These are phyloP conservation scores for Hapalemur alaotrensis DNA, from an alignment of 2,797 vertebrate species.

Conservation along the genomic window DNA sequence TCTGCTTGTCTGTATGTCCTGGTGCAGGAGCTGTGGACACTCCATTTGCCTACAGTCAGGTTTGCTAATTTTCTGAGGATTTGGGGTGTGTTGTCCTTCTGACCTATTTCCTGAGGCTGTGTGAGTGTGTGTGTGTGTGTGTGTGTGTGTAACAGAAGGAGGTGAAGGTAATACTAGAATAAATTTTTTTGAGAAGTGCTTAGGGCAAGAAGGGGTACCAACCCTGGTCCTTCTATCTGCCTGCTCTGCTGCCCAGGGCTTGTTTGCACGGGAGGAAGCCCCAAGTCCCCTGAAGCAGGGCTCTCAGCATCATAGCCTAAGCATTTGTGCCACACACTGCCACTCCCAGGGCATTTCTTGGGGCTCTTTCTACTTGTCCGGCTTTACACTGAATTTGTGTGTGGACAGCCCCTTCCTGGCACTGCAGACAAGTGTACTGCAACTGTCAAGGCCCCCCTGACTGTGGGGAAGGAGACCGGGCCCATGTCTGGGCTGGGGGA, in stretches of 20 bases:
- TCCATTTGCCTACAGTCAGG: background rate
- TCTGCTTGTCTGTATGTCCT: background rate
- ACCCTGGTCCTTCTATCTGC: background rate
- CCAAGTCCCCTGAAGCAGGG: background rate
- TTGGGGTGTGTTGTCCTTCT: background rate
- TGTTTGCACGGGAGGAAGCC: background rate
- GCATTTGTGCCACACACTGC: background rate
- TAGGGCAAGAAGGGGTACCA: background rate
- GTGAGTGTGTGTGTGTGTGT: background rate
- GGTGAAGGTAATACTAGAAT: background rate
- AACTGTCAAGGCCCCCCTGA: background rate
- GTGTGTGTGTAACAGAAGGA: background rate
- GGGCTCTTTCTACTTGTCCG: background rate
- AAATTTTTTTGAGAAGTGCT: background rate
- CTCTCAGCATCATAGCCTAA: fast-evolving
- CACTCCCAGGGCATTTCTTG: background rate
- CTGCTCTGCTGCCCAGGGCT: background rate
- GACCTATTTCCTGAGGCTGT: background rate
- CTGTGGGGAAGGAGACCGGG: background rate
- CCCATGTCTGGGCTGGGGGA: background rate
- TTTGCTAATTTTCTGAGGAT: background rate
- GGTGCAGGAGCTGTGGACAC: background rate
- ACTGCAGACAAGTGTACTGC: background rate
- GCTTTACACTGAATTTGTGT: background rate
- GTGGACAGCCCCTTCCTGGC: fast-evolving